Evolutionary conservation across 1,140 invertebrate genomes (phyloP), one percentile per base, ranked within the genome.

Genomic region (Leptopilina boulardi): DNA sequence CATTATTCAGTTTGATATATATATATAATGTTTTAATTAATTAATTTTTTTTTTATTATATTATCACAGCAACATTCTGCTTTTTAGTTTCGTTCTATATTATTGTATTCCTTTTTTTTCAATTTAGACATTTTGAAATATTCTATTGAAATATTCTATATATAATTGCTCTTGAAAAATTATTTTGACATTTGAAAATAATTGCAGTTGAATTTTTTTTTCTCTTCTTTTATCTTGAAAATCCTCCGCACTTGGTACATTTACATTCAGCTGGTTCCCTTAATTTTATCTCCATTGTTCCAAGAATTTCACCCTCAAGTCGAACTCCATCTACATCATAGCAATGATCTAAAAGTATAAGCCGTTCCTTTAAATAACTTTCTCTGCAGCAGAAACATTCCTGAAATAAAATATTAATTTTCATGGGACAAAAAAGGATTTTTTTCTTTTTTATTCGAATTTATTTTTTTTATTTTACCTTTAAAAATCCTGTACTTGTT

Each of bases 331-430:
- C 96, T 5, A 95, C 93, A 88, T 97, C 95, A 83, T 97, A 98
- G 88, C 97, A 98, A 82, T 97, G 95, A 19, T 93, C 94, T 51
- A 98, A 88, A 0, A 94, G 94, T n/a, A 98, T 94, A 15, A 95
- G 90, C 79, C 96, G 92, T 83, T 96, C 95, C 73, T 95, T 93
- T 15, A 98, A 91, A 81, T 94, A 96, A 80, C 95, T 96, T 88
- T 98, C 97, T 73, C 96, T 93, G 83, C 97, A 98, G 86, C 97
- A 98, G 84, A 95, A 96, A 86, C 97, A 98, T 91, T 98, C 96
- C 96, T 98, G 86, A 10, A 91, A 83, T 30, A 42, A 70, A 54
- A 44, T 41, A 19, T 56, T 15, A 18, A 23, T 23, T 51, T 73
- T 47, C 10, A 70, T 11, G 19, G 21, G 15, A 26, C 66, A 71